Percentiles rank a stretch among this genome's conserved stretches.
Conservation (phyloP, 2,113 vertebrate species). For the Eclectus roratus region DNA sequence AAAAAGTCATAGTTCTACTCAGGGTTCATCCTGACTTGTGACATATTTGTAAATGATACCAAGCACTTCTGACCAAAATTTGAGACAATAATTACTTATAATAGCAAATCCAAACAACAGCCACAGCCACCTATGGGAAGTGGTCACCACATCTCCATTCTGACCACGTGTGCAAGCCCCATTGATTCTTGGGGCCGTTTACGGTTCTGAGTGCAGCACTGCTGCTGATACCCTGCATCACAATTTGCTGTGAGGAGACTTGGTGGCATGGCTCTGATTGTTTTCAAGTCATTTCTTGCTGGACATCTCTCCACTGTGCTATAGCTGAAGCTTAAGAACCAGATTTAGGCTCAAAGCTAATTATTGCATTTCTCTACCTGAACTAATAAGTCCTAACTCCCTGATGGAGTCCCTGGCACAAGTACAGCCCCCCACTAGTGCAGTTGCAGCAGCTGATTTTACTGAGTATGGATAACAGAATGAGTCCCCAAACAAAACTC, state of each 20-base stretch:
- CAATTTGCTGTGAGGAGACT: neutral
- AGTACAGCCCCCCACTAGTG: neutral
- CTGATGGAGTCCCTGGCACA: neutral
- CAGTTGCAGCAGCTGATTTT: neutral
- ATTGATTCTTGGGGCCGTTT: fast-evolving
- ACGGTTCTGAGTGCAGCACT: neutral
- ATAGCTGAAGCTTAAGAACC: neutral
- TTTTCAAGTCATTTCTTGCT: neutral
- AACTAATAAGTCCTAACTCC: neutral
- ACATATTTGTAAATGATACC: neutral
- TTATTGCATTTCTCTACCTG: neutral
- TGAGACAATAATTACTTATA: neutral
- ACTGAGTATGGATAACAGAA: neutral
- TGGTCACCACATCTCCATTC: neutral
- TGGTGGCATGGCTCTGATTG: neutral
- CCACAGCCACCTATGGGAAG: neutral
- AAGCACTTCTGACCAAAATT: neutral
- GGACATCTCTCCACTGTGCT: neutral
- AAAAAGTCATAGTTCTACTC: neutral
- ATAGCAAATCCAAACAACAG: neutral
- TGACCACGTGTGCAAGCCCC: neutral
- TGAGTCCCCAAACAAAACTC: neutral
- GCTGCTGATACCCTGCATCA: neutral
- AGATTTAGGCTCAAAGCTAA: neutral
- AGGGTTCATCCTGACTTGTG: neutral